Percentiles rank a stretch among this genome's conserved stretches.
phyloP scores from a whole-genome alignment of 1,140 invertebrate species.

The Calliopsis andreniformis region DNA sequence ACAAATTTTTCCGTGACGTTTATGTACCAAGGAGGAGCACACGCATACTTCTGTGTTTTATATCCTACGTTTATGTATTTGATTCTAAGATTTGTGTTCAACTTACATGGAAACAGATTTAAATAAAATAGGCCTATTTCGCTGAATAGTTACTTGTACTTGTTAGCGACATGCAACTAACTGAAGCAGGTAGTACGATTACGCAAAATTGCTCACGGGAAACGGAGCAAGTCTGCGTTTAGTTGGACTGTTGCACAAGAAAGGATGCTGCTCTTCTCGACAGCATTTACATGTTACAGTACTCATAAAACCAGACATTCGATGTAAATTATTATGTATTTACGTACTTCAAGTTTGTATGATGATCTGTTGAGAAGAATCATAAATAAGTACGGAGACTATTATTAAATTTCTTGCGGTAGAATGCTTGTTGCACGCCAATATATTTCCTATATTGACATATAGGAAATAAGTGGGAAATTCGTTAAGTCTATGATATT shows the following conservation, averaged over 20 bases:
- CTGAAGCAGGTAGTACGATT: slow-evolving; percentile 51
- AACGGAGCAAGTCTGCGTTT: slow-evolving; percentile 65
- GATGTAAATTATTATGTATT: background rate
- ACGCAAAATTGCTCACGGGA: slow-evolving; percentile 75
- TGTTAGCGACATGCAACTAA: slow-evolving; percentile 50
- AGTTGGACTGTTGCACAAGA: slow-evolving; percentile 60
- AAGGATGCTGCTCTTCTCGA: slow-evolving; percentile 43
- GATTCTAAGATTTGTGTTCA: too few relatives aligned
- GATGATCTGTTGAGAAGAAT: background rate
- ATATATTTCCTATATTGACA: too few relatives aligned
- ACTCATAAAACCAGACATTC: background rate
- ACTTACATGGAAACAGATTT: too few relatives aligned
- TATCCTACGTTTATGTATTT: too few relatives aligned
- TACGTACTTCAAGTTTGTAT: background rate
- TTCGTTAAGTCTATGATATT: background rate
- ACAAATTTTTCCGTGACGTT: background rate
- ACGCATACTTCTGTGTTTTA: background rate
- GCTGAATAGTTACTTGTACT: too few relatives aligned
- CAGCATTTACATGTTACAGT: background rate
- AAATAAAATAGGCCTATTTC: too few relatives aligned
- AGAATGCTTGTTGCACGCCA: too few relatives aligned
- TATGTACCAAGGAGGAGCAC: background rate
- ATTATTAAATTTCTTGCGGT: too few relatives aligned
- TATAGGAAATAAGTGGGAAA: background rate
- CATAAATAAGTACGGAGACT: too few relatives aligned